Evolutionary conservation across 2,113 vertebrate genomes (phyloP), one percentile per base, ranked within the genome.

Genomic region (Orientallactaga bullata): DNA sequence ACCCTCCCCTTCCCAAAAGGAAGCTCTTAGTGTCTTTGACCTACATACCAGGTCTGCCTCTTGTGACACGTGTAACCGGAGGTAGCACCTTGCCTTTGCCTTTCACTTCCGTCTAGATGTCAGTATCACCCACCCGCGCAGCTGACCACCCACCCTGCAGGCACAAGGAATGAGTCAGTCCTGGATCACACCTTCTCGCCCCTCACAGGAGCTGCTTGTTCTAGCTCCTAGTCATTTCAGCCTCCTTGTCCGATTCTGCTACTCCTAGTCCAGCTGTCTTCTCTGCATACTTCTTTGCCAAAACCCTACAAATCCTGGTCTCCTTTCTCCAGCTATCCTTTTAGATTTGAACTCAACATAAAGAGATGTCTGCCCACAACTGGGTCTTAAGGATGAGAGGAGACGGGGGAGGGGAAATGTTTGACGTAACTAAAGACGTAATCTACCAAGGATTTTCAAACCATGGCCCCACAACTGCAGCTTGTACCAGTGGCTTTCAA

Each of bases 251-350:
- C 69, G 85, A 26, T 47, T 42, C 58, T 79, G 39, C 30, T 39
- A 7, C 5, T 80, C 55, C 58, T 66, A 37, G 71, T 47, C 42
- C 60, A 39, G 28, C 0, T 77, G 58, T 17, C 77, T 60, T 47
- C 74, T 60, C 20, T 66, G 16, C 92, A 82, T 71, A 20, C 71
- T 37, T 76, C 28, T 15, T 71, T 61, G 69, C 28, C 51, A 58
- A 66, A 68, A 35, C 47, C 39, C 72, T 82, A 9, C 77, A 91
- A 95, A 71, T n/a, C 65, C 79, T 37, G 68, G 72, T 84, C 26
- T 18, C 63, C 32, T 78, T 65, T 92, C 20, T 3, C 82, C 58
- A 82, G 60, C 5, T 68, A 82, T 83, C 73, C 17, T 35, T 32
- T 74, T 32, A 16, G 60, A 86, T 51, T 18, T 26, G 42, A 9